These are phyloP conservation scores for Leucosticte australis DNA, from an alignment of 2,113 vertebrate genomes.

Conservation along the genomic window DNA sequence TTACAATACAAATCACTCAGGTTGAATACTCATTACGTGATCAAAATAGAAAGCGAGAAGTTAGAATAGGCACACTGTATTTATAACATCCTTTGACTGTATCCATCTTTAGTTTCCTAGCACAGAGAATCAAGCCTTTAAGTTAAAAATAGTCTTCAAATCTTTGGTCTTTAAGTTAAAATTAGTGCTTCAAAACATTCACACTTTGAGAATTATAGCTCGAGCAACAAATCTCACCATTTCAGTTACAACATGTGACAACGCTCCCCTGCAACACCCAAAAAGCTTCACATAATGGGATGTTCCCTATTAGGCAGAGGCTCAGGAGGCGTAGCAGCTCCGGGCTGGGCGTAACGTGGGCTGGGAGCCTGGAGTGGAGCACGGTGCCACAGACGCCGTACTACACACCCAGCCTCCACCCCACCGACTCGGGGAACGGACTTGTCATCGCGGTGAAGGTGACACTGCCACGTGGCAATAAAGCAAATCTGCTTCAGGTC, in stretches of 20 bases:
- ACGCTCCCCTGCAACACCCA: background rate
- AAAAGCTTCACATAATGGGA: background rate
- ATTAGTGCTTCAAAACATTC: constrained; percentile 51
- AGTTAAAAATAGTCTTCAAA: constrained; percentile 42
- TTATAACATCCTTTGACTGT: constrained; percentile 22
- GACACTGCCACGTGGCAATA: background rate
- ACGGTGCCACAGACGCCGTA: rapidly evolving
- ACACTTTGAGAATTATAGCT: constrained; percentile 24
- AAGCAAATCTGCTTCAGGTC: background rate
- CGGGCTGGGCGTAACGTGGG: background rate
- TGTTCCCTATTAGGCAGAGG: background rate
- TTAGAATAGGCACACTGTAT: constrained; percentile 4
- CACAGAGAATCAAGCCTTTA: constrained; percentile 6
- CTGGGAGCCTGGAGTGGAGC: background rate
- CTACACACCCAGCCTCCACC: background rate
- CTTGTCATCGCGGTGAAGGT: background rate
- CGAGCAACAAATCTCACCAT: constrained; percentile 40
- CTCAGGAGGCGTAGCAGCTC: background rate
- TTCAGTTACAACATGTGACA: constrained; percentile 39
- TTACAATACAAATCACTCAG: constrained; percentile 5
- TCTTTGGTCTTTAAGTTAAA: constrained; percentile 48
- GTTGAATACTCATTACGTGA: background rate
- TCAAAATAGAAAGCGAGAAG: background rate
- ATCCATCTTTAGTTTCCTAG: constrained; percentile 9
- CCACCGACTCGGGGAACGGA: background rate